These are phyloP conservation scores for Steatornis caripensis DNA, from an alignment of 2,113 vertebrate genomes.

Conservation along the genomic window DNA sequence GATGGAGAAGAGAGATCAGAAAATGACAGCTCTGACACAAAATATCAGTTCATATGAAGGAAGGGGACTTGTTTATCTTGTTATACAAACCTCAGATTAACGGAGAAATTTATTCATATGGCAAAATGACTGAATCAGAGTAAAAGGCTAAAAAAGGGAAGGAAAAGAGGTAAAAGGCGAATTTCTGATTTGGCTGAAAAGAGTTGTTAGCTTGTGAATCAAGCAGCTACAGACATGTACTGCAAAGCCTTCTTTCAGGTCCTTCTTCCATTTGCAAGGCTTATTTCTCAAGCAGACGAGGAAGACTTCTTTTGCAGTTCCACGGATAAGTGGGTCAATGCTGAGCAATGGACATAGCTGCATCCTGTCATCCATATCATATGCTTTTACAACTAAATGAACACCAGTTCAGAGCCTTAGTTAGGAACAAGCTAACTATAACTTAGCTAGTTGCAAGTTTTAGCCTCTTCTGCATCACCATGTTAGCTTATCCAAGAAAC, in stretches of 20 bases:
- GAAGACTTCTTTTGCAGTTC: neutral
- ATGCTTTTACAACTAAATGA: neutral
- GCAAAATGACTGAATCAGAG: neutral
- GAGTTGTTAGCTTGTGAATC: neutral
- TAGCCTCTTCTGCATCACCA: neutral
- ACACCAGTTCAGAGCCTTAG: neutral
- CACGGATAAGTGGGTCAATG: neutral
- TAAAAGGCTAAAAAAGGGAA: neutral
- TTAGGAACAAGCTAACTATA: too few species aligned
- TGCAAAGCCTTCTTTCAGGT: neutral
- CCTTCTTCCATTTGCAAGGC: neutral
- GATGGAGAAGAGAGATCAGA: too few species aligned
- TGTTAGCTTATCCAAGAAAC: neutral
- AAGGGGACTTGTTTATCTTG: neutral
- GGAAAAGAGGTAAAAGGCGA: neutral
- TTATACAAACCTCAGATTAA: neutral
- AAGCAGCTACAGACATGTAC: neutral
- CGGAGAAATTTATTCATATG: neutral
- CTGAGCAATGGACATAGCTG: neutral
- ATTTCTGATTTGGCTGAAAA: neutral
- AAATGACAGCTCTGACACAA: neutral
- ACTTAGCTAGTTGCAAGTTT: rapidly evolving
- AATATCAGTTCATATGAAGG: neutral
- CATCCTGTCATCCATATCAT: neutral
- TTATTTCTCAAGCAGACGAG: neutral